These are phyloP conservation scores for Mormoops blainvillei DNA, from an alignment of 2,113 vertebrate species.

Conservation along the genomic window DNA sequence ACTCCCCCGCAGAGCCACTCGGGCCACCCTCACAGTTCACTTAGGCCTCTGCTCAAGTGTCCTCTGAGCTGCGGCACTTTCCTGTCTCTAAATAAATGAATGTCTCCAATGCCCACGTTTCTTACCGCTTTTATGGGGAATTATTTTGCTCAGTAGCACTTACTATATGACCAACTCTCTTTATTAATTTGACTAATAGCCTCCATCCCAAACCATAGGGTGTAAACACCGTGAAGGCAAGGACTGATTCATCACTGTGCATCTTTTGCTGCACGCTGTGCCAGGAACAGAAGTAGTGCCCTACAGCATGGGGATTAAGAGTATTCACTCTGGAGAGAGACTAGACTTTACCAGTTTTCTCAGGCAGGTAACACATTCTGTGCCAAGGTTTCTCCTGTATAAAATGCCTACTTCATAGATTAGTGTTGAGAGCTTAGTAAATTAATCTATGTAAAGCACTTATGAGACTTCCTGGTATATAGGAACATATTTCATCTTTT, in stretches of 20 bases:
- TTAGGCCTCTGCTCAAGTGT: background rate
- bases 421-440: background rate
- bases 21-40: background rate
- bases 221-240: background rate
- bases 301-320: background rate
- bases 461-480: background rate
- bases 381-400: background rate
- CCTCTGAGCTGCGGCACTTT: background rate
- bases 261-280: background rate
- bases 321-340: background rate
- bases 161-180: background rate
- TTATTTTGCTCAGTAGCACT: background rate
- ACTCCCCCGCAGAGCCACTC: background rate
- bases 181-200: background rate
- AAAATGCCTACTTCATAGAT: background rate
- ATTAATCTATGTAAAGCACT: background rate
- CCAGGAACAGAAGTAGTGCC: background rate
- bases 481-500: background rate
- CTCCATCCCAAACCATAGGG: background rate
- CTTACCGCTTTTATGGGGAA: background rate
- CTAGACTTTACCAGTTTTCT: background rate
- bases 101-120: background rate
- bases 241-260: background rate
- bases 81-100: background rate
- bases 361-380: background rate